Conservation (phyloP, 92 coral and sea anemone genomes). For the Siderastrea siderea region DNA sequence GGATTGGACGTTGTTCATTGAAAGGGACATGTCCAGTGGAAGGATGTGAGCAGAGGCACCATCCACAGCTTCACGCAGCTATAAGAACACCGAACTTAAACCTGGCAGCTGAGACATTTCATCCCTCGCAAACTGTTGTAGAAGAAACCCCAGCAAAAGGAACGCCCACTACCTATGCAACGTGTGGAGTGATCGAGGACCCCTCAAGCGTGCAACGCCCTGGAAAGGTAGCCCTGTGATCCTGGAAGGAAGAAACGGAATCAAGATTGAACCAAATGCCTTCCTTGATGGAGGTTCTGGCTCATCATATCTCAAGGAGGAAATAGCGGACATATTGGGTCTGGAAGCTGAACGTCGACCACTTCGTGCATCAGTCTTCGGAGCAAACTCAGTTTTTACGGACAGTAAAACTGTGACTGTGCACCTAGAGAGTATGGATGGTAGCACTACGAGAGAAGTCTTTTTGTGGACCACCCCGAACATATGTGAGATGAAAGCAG, state of each 20-base stretch:
- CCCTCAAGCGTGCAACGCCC: background rate
- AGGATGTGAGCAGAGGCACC: no score
- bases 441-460: no score
- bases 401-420: no score
- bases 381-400: no score
- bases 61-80: no score
- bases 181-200: background rate
- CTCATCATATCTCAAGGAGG: slow-evolving; percentile 37
- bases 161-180: background rate
- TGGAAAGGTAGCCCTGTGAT: slow-evolving; percentile 20
- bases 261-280: slow-evolving; percentile 42
- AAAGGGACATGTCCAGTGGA: slow-evolving; percentile 15
- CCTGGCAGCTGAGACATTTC: background rate
- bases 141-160: background rate
- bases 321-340: slow-evolving; percentile 39
- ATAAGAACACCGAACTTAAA: background rate
- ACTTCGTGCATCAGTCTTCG: no score
- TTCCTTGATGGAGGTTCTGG: slow-evolving; percentile 66
- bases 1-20: background rate
- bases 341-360: slow-evolving; percentile 6
- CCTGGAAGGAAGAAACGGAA: slow-evolving; percentile 12
- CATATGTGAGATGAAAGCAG: no score
- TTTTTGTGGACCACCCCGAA: no score
- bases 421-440: no score
- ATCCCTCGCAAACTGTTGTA: background rate